Percentiles rank a stretch among this genome's conserved stretches.
Conservation (phyloP, 1,140 invertebrate species). For the Halotydeus destructor region DNA sequence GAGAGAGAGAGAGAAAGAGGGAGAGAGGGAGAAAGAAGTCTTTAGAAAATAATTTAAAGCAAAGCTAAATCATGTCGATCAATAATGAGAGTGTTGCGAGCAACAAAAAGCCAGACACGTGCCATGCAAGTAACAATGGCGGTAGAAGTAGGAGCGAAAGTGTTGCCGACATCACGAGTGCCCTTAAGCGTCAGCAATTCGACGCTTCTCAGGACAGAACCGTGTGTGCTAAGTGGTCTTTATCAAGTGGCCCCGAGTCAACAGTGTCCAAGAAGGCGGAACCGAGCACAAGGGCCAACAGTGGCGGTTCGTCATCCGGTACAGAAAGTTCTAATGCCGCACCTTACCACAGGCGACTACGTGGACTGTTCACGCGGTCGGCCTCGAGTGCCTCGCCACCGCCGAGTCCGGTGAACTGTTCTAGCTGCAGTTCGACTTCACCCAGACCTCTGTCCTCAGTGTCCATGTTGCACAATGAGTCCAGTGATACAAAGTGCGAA, state of each 20-base stretch:
- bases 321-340: slow-evolving; percentile 8
- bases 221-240: too few species aligned
- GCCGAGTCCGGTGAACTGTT: too few species aligned
- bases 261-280: too few species aligned
- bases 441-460: too few species aligned
- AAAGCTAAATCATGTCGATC: neutral
- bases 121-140: neutral
- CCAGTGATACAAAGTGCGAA: too few species aligned
- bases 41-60: neutral
- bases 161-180: neutral
- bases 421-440: too few species aligned
- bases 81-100: neutral
- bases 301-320: slow-evolving; percentile 7
- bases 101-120: neutral
- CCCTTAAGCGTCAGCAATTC: neutral
- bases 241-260: too few species aligned
- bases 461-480: too few species aligned
- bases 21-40: neutral
- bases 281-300: too few species aligned
- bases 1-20: slow-evolving; percentile 1
- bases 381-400: too few species aligned
- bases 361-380: too few species aligned
- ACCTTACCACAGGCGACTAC: too few species aligned
- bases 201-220: neutral
- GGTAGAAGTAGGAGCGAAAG: neutral